phyloP scores from a whole-genome alignment of 2,113 vertebrate species.

The Macroglossus sobrinus region DNA sequence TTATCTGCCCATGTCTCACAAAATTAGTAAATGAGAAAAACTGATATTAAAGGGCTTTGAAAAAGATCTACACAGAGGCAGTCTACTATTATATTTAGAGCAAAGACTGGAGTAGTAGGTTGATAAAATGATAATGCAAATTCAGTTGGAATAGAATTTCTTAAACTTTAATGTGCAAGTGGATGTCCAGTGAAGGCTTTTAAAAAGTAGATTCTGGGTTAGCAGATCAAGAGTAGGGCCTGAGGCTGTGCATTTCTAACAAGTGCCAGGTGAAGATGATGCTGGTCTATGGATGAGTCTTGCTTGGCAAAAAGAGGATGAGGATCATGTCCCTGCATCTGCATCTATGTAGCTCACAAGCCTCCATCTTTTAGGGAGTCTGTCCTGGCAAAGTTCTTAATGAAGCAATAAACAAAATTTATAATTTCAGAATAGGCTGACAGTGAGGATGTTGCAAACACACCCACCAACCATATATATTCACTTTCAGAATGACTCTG shows the following conservation, averaged over 20 bases:
- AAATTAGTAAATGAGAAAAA: not conserved
- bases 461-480: not conserved
- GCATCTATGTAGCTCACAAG: not conserved
- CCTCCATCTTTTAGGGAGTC: not conserved
- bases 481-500: conserved; percentile 20
- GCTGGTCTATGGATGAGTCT: not conserved
- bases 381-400: not conserved
- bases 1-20: not conserved
- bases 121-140: not conserved
- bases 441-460: not conserved
- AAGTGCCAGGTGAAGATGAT: not conserved
- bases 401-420: not conserved
- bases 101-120: not conserved
- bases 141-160: not conserved
- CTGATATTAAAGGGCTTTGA: not conserved
- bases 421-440: not conserved
- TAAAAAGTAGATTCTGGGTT: not conserved
- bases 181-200: not conserved
- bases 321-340: not conserved
- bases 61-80: not conserved
- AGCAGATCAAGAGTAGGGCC: not conserved
- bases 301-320: not conserved
- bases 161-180: not conserved
- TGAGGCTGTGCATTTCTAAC: not conserved
- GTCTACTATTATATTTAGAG: not conserved